Evolutionary conservation across 2,797 vertebrate genomes (phyloP), one percentile per base, ranked within the genome.

Genomic region (Clarias laeviceps): DNA sequence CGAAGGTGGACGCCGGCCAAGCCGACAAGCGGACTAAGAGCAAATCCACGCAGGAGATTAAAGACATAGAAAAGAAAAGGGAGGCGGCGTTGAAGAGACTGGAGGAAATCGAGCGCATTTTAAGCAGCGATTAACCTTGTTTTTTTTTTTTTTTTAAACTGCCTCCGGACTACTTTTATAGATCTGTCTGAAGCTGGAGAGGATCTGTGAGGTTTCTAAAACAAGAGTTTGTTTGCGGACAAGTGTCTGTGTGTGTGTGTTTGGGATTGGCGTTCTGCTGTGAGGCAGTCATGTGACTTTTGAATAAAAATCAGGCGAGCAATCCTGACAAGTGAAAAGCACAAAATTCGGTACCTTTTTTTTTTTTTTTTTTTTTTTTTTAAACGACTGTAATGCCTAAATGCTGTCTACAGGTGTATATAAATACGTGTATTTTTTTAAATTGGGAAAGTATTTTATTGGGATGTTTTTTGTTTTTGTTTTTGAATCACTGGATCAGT

Each of bases 71-170:
- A 91, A 94, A 97, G 89, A 99, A 99, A 95, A 93, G 98, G 90
- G 97, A 96, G 76, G 98, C 98, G 72, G 98, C 98, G 91, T 93
- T 99, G 90, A 99, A 97, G 94, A 97, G 97, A 95, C 95, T 99
- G 34, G 98, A 99, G 93, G 98, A 99, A 93, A 99, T 99, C 88
- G 98, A 99, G 90, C 97, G 97, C 91, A 98, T 99, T 94, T 95
- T 99, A 91, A 99, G 97, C 92, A 97, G 96, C 20, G 98, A 99
- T 94, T 99, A 96, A 94, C 85, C 80, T 59, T 87, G 83, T 88
- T 89, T 72, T 72, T 86, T 24, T 45, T 8, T 37, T 8, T 50
- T 56, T 56, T 56, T 57, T 20, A 0, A 17, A 61, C 89, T 88
- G 85, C 84, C 85, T 79, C 88, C 62, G 88, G 88, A 91, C 91